Conservation (phyloP, 2,113 vertebrate species). For the Notarius lentiginosus region DNA sequence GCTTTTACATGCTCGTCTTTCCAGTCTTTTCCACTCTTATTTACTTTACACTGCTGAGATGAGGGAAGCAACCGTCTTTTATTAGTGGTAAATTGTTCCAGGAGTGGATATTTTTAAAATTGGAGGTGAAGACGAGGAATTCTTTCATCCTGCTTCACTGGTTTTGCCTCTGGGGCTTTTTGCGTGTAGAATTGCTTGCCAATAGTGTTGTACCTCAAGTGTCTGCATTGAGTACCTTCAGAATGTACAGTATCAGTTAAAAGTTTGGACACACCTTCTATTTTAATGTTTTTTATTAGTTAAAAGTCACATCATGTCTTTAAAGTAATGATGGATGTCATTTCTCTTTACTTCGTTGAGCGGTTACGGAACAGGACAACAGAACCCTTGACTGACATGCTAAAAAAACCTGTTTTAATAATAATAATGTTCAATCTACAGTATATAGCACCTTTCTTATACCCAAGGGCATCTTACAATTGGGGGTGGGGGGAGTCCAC, state of each 20-base stretch:
- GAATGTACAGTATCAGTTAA: background rate
- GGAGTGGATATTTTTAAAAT: background rate
- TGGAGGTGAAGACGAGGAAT: background rate
- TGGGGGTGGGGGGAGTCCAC: too few relatives aligned
- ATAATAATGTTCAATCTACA: too few relatives aligned
- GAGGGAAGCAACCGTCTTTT: background rate
- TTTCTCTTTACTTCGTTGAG: too few relatives aligned
- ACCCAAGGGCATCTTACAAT: too few relatives aligned
- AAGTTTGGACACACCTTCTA: too few relatives aligned
- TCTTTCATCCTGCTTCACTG: background rate
- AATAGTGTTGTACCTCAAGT: background rate
- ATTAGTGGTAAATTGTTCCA: slow-evolving; percentile 2
- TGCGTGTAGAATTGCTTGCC: background rate
- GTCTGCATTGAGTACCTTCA: background rate
- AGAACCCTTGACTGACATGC: background rate
- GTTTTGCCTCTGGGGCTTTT: background rate
- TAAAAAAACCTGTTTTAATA: too few relatives aligned
- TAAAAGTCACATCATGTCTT: too few relatives aligned
- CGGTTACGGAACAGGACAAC: too few relatives aligned
- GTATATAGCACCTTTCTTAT: too few relatives aligned
- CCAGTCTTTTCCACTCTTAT: background rate
- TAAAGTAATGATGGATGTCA: too few relatives aligned
- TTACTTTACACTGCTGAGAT: slow-evolving; percentile 18
- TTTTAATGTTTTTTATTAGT: too few relatives aligned
- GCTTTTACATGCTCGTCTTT: background rate